Percentiles rank a stretch among this genome's conserved stretches.
Conservation (phyloP, 64 coral and sea anemone genomes). For the Pocillopora verrucosa region DNA sequence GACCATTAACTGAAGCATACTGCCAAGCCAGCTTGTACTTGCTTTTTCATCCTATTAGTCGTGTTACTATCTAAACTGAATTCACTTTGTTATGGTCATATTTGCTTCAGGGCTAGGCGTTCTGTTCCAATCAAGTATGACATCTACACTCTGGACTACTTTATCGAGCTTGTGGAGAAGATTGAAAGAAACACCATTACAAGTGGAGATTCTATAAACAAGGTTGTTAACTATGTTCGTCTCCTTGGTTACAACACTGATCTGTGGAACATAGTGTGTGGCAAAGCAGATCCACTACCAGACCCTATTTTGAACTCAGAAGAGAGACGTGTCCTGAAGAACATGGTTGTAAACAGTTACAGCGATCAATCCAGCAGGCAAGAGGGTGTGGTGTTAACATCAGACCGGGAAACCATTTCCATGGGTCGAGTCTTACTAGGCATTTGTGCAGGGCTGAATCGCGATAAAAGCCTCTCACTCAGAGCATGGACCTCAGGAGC, state of each 20-base stretch:
- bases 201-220: background rate
- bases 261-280: constrained; percentile 41
- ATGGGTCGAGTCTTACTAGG: constrained; percentile 73
- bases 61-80: too few relatives aligned
- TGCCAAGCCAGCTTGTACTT: too few relatives aligned
- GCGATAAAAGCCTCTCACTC: constrained; percentile 57
- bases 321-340: constrained; percentile 50
- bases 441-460: constrained; percentile 58
- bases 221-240: constrained; percentile 46
- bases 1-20: too few relatives aligned
- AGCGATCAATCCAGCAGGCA: background rate
- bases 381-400: constrained; percentile 62
- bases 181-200: constrained; percentile 49
- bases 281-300: constrained; percentile 33
- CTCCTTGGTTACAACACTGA: constrained; percentile 18
- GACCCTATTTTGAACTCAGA: constrained; percentile 9
- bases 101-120: constrained; percentile 6
- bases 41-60: too few relatives aligned
- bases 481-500: constrained; percentile 23
- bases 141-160: constrained; percentile 63
- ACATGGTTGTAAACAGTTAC: constrained; percentile 56
- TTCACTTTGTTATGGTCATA: background rate
- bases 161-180: constrained; percentile 63
- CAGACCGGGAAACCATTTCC: constrained; percentile 51
- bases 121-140: constrained; percentile 25